Conservation (phyloP, 2,888 invertebrate genomes). For the Lepidonotus clava region DNA sequence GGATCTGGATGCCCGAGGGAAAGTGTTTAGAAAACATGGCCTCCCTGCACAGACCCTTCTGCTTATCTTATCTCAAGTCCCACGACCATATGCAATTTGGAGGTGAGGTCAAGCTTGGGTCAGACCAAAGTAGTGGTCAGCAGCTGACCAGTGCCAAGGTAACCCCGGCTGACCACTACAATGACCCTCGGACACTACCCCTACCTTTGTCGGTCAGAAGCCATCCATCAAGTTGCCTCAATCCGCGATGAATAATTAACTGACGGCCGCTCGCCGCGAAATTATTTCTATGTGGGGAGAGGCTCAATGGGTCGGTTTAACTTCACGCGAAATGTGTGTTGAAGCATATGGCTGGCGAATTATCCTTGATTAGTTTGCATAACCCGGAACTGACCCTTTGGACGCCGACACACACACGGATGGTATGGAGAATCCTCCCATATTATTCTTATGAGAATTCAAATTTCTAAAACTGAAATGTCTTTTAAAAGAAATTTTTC, state of each 20-base stretch:
- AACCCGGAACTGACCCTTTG: not conserved
- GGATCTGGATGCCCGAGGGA: not conserved
- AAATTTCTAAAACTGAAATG: too few relatives aligned
- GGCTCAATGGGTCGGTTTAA: not conserved
- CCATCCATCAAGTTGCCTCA: not conserved
- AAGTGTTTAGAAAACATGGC: conserved; percentile 3
- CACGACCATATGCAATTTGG: not conserved
- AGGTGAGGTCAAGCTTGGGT: not conserved
- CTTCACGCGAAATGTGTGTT: not conserved
- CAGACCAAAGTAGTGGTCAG: conserved; percentile 15
- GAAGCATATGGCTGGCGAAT: not conserved
- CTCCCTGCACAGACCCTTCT: not conserved
- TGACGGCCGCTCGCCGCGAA: not conserved
- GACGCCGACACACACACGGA: not conserved
- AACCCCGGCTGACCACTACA: not conserved
- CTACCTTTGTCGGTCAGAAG: not conserved
- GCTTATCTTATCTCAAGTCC: not conserved
- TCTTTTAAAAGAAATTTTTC: too few relatives aligned
- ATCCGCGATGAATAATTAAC: not conserved
- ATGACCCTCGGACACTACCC: not conserved
- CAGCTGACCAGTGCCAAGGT: not conserved
- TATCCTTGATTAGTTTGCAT: not conserved
- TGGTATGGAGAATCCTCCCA: not conserved
- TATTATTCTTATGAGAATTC: too few relatives aligned
- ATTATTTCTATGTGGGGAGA: not conserved